Evolutionary conservation across 2,797 vertebrate species (phyloP), one percentile per base, ranked within the genome.

Genomic region (Linurgus olivaceus): DNA sequence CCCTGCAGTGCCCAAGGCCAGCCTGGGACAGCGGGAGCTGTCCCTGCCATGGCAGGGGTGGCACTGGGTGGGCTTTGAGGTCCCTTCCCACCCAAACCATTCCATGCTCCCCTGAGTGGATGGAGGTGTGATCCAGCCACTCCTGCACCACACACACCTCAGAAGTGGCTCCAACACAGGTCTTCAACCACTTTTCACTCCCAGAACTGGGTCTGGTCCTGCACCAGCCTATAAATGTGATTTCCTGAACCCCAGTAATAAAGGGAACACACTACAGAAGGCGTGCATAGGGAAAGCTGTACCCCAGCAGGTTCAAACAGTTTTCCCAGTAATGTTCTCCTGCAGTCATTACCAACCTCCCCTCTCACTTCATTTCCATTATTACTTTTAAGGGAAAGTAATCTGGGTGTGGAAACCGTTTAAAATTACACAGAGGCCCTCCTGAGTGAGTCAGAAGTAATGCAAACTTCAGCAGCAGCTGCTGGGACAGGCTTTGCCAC

Each of bases 401-500:
- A 96, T 89, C 79, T 91, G 51, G 95, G 95, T 35, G 79, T 91
- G 90, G 95, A 96, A 94, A 94, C 58, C 7, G 71, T 96, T 97
- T 96, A 88, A 88, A 89, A 77, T 97, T 97, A 96, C 93, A 97
- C 55, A 77, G 12, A 81, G 88, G 84, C 73, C 93, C 96, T 97
- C 96, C 93, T 97, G 93, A 91, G 91, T 92, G 97, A 97, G 96
- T 97, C 97, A 97, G 94, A 96, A 97, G 95, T 77, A 97, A 97
- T 87, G 72, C 97, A 92, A 94, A 97, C 95, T 96, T 59, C 52
- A 96, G 94, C 3, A 89, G 87, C 91, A 95, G 90, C 93, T 94
- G 94, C 91, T 93, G 93, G 96, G 97, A 73, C 93, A 79, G 95
- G 96, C 86, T 92, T 84, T 55, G 21, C 74, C 76, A 68, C 94